Conservation (phyloP, 2,113 vertebrate genomes). For the Lontra canadensis region DNA sequence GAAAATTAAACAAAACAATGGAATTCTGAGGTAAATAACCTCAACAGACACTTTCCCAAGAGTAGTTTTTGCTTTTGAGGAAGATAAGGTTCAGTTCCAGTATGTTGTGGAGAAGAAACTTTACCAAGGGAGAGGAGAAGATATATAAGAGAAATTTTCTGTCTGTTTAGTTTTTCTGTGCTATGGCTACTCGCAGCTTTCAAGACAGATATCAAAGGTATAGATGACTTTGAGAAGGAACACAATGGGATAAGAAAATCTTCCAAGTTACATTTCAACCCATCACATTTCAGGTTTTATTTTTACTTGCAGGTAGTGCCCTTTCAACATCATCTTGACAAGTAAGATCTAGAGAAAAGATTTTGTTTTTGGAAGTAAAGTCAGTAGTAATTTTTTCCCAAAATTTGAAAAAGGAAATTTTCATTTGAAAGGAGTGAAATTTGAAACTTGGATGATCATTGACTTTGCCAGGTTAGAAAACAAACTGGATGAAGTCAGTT, state of each 20-base stretch:
- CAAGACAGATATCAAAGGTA: not conserved
- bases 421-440: not conserved
- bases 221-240: not conserved
- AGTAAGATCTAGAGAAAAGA: not conserved
- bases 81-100: not conserved
- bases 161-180: not conserved
- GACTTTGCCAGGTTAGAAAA: not conserved
- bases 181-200: not conserved
- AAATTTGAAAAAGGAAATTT: not conserved
- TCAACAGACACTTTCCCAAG: not conserved
- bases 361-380: not conserved
- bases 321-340: not conserved
- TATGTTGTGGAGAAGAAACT: not conserved
- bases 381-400: not conserved
- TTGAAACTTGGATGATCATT: not conserved
- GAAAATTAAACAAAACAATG: not conserved
- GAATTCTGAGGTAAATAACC: not conserved
- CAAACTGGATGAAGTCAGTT: not conserved
- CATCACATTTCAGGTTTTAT: not conserved
- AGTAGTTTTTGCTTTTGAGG: not conserved
- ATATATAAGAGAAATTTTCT: not conserved
- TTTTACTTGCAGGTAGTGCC: not conserved
- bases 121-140: not conserved
- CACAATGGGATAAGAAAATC: not conserved
- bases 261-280: not conserved